Evolutionary conservation across 2,888 invertebrate species (phyloP).

Genomic region (Linnaemya vulpina): DNA sequence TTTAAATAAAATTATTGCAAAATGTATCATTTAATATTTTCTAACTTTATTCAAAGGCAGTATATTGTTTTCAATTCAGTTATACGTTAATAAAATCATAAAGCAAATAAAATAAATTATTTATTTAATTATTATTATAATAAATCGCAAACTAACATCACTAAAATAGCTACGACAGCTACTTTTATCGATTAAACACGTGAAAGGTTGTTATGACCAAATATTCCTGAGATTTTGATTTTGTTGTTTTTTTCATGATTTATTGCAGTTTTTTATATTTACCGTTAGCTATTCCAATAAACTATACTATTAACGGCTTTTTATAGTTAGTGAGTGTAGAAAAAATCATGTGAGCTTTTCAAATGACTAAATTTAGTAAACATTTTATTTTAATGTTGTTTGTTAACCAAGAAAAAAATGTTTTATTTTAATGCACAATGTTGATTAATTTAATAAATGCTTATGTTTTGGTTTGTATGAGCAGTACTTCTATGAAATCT

Average conservation of each 20-base stretch:
- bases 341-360: neutral
- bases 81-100: neutral
- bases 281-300: slow-evolving; percentile 22
- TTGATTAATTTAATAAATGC: neutral
- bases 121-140: no score
- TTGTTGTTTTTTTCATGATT: slow-evolving; percentile 5
- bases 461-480: no score
- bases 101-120: neutral
- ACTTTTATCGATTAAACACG: slow-evolving; percentile 51
- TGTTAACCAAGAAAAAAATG: neutral
- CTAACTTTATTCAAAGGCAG: no score
- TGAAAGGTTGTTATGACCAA: slow-evolving; percentile 54
- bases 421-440: neutral
- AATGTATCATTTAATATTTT: no score
- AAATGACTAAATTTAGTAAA: slow-evolving; percentile 31
- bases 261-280: slow-evolving; percentile 18
- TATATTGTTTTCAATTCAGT: no score
- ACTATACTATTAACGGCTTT: slow-evolving; percentile 22
- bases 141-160: neutral
- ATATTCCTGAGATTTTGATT: slow-evolving; percentile 16
- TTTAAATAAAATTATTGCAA: no score
- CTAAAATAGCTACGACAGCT: neutral
- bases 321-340: neutral
- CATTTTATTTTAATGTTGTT: slow-evolving; percentile 1
- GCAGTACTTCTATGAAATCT: no score